Conservation (phyloP, 1,140 invertebrate genomes). For the Brachionus plicatilis region DNA sequence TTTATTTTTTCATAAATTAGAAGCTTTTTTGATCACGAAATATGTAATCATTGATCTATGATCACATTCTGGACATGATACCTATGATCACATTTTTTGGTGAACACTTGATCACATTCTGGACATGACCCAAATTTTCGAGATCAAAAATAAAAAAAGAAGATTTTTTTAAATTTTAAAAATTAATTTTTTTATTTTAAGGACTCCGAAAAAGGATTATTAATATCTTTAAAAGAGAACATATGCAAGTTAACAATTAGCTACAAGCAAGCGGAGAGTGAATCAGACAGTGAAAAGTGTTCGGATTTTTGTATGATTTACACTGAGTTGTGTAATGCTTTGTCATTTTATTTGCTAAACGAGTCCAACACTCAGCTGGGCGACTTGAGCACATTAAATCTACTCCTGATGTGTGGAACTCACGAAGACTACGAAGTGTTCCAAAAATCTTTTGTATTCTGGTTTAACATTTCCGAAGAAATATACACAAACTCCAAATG, state of each 20-base stretch:
- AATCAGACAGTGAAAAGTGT: conserved; percentile 25
- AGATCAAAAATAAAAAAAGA: no score
- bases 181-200: neutral
- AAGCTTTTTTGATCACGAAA: no score
- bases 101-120: no score
- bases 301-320: conserved; percentile 38
- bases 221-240: conserved; percentile 23
- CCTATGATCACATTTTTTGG: no score
- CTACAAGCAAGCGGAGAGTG: conserved; percentile 33
- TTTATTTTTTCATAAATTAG: no score
- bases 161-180: no score
- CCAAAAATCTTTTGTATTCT: conserved; percentile 92
- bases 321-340: conserved; percentile 35
- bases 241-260: conserved; percentile 4
- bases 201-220: neutral
- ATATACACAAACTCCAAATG: conserved; percentile 76
- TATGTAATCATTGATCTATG: no score
- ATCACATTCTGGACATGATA: no score
- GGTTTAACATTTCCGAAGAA: conserved; percentile 89
- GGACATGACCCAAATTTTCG: no score
- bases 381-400: conserved; percentile 76
- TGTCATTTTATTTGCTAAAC: conserved; percentile 41
- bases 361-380: conserved; percentile 58
- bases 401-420: conserved; percentile 82
- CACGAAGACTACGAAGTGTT: conserved; percentile 96